Evolutionary conservation across 2,888 invertebrate species (phyloP), one percentile per base, ranked within the genome.

Genomic region (Harpalus rufipes): DNA sequence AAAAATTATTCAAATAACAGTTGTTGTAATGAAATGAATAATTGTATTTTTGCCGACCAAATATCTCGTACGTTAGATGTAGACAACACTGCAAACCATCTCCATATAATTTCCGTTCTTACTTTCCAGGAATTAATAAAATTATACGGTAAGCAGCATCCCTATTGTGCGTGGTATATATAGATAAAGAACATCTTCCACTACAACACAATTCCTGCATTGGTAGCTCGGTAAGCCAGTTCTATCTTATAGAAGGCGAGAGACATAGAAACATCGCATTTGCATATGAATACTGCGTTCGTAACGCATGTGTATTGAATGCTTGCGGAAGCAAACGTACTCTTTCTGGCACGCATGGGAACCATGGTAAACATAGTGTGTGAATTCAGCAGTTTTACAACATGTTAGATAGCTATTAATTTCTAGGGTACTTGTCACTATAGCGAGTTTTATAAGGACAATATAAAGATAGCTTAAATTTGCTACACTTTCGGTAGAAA

Each of bases 251-350:
- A 32, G 32, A 32, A 32, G 32, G 32, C 21, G 12, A 8, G 25
- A 16, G 16, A 8, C 25, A 12, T 25, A 63, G 63, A 63, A n/a
- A 63, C 63, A 63, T 10, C 63, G 25, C 25, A 63, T 63, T 63
- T 63, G 63, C 63, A 63, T 63, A 63, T 63, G 63, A 63, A 63
- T 63, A 63, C 25, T 63, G 25, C 63, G 63, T 63, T 25, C 25
- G 63, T 63, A 32, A 25, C 25, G 25, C 25, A 63, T 25, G 63
- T 63, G 12, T 25, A 63, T 4, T 18, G 8, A 25, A 63, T 63
- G 25, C 21, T 25, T 12, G 63, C 63, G 63, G 63, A 63, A 63
- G 63, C 63, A n/a, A 63, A 25, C 12, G 25, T 25, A 18, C 25
- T 4, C 25, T 25, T 25, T 12, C 25, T 32, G 32, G 32, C 32